Evolutionary conservation across 2,888 invertebrate species (phyloP).

Genomic region (Muschampia plurimacula): DNA sequence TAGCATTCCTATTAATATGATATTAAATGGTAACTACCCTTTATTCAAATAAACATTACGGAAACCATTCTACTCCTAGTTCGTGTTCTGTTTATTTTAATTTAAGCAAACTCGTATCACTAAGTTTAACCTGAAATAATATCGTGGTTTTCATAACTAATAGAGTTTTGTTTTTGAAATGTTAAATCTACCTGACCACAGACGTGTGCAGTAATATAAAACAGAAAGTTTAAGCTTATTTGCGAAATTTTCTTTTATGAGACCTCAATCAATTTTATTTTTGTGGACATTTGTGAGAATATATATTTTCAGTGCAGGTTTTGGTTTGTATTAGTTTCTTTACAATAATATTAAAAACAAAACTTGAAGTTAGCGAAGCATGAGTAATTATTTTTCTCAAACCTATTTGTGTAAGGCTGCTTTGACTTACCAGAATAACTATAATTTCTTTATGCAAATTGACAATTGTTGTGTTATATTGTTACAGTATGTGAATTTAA

Average conservation of each 20-base stretch:
- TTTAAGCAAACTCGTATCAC: slow-evolving; percentile 13
- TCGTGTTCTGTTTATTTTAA: slow-evolving; percentile 10
- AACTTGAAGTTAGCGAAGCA: no score
- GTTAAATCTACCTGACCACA: slow-evolving; percentile 20
- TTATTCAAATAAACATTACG: background rate
- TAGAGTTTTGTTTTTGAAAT: slow-evolving; percentile 9
- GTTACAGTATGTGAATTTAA: no score
- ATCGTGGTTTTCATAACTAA: slow-evolving; percentile 14
- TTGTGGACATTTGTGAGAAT: no score
- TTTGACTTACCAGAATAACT: no score
- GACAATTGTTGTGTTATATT: no score
- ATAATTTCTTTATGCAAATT: no score
- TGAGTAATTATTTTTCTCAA: no score
- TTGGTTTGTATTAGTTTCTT: no score
- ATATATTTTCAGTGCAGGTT: no score
- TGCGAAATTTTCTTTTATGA: background rate
- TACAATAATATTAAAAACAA: no score
- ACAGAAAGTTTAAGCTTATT: background rate
- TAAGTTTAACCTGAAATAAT: slow-evolving; percentile 26
- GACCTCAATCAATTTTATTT: no score
- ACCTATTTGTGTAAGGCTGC: no score
- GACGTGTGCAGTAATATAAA: background rate
- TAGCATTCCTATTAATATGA: background rate
- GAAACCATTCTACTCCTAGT: background rate
- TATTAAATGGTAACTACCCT: background rate